Conservation (phyloP, 2,113 vertebrate species). For the Scomber colias region DNA sequence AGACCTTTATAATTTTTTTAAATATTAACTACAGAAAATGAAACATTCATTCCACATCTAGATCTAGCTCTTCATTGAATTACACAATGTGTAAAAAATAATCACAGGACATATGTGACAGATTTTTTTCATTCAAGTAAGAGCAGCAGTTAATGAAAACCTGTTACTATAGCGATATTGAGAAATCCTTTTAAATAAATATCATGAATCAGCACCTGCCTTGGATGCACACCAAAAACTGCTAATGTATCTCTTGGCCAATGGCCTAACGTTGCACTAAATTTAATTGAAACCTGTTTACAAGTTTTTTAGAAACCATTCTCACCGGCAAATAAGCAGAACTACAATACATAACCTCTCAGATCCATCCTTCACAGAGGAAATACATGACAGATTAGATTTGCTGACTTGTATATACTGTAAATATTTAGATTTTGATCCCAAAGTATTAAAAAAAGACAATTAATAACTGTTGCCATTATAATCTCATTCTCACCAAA, state of each 20-base stretch:
- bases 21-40: no score
- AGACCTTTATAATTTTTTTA: no score
- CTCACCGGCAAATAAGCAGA: neutral
- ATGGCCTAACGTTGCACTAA: neutral
- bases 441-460: no score
- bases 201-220: slow-evolving; percentile 15
- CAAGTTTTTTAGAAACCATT: neutral
- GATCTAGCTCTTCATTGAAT: no score
- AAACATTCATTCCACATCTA: no score
- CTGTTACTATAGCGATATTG: neutral
- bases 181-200: neutral
- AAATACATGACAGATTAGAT: neutral
- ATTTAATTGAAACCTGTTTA: slow-evolving; percentile 5
- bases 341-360: neutral
- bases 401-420: no score
- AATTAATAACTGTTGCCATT: no score
- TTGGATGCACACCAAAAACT: neutral
- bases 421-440: no score
- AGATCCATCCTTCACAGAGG: neutral
- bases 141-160: neutral
- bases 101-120: neutral
- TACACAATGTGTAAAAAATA: neutral
- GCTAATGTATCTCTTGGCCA: neutral
- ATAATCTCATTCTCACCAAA: no score
- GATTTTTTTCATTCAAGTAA: slow-evolving; percentile 17